Base-by-base conservation (phyloP, 2,888 invertebrate genomes). In the Cataglyphis cursor region DNA sequence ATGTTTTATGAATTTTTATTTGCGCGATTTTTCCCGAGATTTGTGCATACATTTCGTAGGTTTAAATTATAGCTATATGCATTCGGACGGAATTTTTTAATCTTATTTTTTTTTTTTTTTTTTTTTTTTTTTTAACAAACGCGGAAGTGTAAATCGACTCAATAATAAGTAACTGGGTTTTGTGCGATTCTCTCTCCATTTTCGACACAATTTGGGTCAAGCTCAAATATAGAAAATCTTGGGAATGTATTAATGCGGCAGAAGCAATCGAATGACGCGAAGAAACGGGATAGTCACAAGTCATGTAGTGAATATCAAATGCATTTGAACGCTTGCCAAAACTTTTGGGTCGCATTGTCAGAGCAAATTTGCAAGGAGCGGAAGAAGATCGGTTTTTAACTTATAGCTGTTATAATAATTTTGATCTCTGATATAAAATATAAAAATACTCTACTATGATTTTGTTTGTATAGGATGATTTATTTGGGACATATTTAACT, bases 261-360 rank as follows among this genome's bases (percentile, higher is more conserved):
- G n/a, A 12, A 4, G 54, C n/a, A 15, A 15, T 18, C 51, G 12
- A 68, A 24, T 61, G 10, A 51, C 65, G 73, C 61, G 78, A 88
- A 84, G 81, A 82, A 83, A 70, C 68, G 68, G 38, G 68, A 75
- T 48, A 74, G 57, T 66, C 64, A 81, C 28, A 81, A 62, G 74
- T 51, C 70, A 76, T 76, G 81, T 82, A 65, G 68, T 66, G 85
- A 85, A 88, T 85, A 87, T 72, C 89, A 91, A 92, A 92, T 91
- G 88, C 90, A 87, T 90, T 93, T 93, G 93, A 93, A 92, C 89
- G 83, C 81, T 89, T 93, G 92, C 92, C 93, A 93, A 91, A 90
- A 91, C 88, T 88, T 92, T 84, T 89, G 76, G 66, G 75, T 61
- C 18, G 41, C 72, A 24, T 18, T 75, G 51, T 64, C 24, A 35